Percentiles rank a stretch among this genome's conserved stretches.
Conservation (phyloP, 1,140 invertebrate genomes). For the Periplaneta americana region DNA sequence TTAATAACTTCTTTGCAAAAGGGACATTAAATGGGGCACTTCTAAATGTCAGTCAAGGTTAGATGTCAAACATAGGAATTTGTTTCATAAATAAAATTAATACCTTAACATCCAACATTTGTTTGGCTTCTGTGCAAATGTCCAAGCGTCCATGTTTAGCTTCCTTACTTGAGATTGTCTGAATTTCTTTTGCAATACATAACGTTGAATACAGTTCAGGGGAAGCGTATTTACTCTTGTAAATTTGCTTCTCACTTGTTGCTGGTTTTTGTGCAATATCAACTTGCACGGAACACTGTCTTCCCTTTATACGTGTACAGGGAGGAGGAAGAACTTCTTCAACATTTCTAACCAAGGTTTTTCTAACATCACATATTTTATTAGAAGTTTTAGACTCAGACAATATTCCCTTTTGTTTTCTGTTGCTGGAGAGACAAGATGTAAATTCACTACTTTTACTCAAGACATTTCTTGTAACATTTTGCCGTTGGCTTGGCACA, state of each 20-base stretch:
- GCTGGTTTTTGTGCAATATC: background rate
- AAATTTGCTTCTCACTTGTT: constrained; percentile 6
- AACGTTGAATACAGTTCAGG: background rate
- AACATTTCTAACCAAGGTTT: background rate
- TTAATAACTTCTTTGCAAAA: too few relatives aligned
- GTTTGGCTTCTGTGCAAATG: background rate
- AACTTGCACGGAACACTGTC: background rate
- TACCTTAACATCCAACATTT: background rate
- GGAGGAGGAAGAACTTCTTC: background rate
- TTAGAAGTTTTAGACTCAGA: background rate
- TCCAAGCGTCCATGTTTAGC: background rate
- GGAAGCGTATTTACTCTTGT: background rate
- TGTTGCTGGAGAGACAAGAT: background rate
- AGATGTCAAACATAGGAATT: too few relatives aligned
- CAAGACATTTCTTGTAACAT: background rate
- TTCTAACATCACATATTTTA: background rate
- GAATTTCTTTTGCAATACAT: background rate
- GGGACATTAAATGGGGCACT: too few relatives aligned
- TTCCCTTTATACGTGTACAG: background rate
- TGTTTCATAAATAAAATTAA: background rate
- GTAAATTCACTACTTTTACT: background rate
- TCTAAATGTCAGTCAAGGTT: too few relatives aligned
- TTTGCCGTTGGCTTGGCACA: background rate
- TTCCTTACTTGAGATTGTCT: background rate
- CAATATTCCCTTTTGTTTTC: background rate